phyloP scores from a whole-genome alignment of 2,113 vertebrate species.

The Oreochromis tanganicae region DNA sequence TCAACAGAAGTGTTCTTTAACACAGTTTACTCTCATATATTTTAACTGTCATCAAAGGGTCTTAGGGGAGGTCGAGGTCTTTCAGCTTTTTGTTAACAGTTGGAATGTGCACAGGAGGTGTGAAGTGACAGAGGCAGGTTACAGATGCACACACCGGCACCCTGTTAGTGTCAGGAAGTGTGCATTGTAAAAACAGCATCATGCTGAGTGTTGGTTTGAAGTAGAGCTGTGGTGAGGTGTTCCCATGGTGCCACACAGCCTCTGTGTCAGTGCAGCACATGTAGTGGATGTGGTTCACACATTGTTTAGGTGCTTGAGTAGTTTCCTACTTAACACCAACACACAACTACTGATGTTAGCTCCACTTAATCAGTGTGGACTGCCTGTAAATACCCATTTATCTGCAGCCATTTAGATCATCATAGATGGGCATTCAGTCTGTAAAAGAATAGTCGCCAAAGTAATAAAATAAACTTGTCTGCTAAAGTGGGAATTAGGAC shows the following conservation, averaged over 20 bases:
- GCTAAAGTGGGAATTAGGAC: not conserved
- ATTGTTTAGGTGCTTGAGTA: conserved; percentile 22
- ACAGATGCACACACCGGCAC: conserved; percentile 14
- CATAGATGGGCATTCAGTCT: not conserved
- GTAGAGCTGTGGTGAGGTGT: conserved; percentile 29
- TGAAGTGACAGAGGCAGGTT: conserved; percentile 36
- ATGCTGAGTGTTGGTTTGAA: conserved; percentile 54
- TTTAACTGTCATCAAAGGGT: not conserved
- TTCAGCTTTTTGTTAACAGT: conserved; percentile 13
- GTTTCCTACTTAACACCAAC: conserved; percentile 25
- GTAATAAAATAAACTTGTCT: not conserved
- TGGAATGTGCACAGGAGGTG: conserved; percentile 51
- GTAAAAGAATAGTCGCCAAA: not conserved
- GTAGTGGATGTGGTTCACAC: conserved; percentile 49
- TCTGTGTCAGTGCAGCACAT: conserved; percentile 26
- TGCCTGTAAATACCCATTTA: not conserved
- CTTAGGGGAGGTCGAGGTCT: not conserved
- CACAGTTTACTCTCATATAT: not conserved
- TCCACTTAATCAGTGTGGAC: not conserved
- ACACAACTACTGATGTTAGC: conserved; percentile 10
- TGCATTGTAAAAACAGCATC: conserved; percentile 46
- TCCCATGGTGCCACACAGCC: conserved; percentile 29
- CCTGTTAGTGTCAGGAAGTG: conserved; percentile 66
- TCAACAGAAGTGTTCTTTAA: not conserved
- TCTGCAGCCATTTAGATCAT: not conserved